Percentiles rank a stretch among this genome's conserved stretches.
phyloP scores from a whole-genome alignment of 1,140 invertebrate species.

The Anastatus disparis region DNA sequence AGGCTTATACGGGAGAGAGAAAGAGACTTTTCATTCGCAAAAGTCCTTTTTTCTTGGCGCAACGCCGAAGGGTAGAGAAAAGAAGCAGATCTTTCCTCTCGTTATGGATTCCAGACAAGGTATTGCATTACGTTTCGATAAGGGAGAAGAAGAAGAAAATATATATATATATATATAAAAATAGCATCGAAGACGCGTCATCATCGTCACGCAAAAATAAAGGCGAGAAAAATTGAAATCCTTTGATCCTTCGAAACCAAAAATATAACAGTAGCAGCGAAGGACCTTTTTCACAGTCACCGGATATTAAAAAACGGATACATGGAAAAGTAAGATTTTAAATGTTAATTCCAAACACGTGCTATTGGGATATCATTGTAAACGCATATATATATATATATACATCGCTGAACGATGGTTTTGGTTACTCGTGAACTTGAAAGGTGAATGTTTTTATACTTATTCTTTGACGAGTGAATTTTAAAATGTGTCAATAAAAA shows the following conservation, averaged over 20 bases:
- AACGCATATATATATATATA: too few relatives aligned
- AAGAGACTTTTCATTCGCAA: slow-evolving; percentile 24
- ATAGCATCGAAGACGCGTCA: background rate
- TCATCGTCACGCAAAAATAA: too few relatives aligned
- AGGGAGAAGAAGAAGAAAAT: background rate
- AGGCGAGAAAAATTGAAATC: too few relatives aligned
- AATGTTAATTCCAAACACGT: slow-evolving; percentile 20
- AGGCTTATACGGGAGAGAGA: too few relatives aligned
- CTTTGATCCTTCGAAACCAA: slow-evolving; percentile 32
- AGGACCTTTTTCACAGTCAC: slow-evolving; percentile 16
- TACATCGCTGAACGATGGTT: too few relatives aligned
- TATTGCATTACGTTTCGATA: slow-evolving; percentile 27
- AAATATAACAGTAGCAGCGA: background rate
- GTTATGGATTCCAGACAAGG: slow-evolving; percentile 33
- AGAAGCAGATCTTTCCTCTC: background rate
- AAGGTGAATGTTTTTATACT: too few relatives aligned
- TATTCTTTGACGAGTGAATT: too few relatives aligned
- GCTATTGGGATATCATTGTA: background rate
- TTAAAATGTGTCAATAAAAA: too few relatives aligned
- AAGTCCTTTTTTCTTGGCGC: slow-evolving; percentile 20
- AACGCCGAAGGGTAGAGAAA: background rate
- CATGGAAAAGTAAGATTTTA: too few relatives aligned
- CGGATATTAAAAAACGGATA: slow-evolving; percentile 38
- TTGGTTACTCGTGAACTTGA: too few relatives aligned
- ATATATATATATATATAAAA: too few relatives aligned